These are phyloP conservation scores for Cirrhinus molitorella DNA, from an alignment of 2,797 vertebrate genomes.

Conservation along the genomic window DNA sequence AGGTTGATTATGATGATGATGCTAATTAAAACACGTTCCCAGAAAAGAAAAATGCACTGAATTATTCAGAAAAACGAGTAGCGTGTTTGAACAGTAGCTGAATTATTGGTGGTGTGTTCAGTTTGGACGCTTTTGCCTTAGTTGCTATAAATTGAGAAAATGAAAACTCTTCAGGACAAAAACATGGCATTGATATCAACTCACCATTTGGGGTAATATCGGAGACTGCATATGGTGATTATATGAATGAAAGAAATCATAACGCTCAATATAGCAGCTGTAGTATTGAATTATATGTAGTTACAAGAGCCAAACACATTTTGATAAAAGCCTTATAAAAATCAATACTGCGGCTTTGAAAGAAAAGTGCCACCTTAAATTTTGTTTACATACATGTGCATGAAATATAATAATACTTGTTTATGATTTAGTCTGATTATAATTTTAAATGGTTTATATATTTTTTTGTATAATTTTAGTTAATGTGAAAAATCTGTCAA, in stretches of 20 bases:
- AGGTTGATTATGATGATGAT: conserved; percentile 62
- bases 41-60: conserved; percentile 49
- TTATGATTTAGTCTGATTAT: not conserved
- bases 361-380: not conserved
- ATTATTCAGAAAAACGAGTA: conserved; percentile 43
- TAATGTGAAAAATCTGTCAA: not conserved
- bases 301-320: not conserved
- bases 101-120: not conserved
- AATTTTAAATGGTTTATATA: too few relatives aligned
- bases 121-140: not conserved
- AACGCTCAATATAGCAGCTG: not conserved
- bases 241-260: not conserved
- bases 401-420: not conserved
- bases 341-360: not conserved
- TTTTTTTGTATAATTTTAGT: too few relatives aligned
- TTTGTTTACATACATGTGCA: not conserved
- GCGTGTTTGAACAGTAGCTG: conserved; percentile 1
- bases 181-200: not conserved
- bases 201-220: not conserved
- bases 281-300: not conserved
- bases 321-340: too few relatives aligned
- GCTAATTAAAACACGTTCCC: conserved; percentile 62
- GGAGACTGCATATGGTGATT: too few relatives aligned
- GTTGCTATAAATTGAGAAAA: not conserved
- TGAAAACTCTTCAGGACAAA: not conserved